Evolutionary conservation across 1,140 invertebrate genomes (phyloP).

Genomic region (Trachelipus rathkii): DNA sequence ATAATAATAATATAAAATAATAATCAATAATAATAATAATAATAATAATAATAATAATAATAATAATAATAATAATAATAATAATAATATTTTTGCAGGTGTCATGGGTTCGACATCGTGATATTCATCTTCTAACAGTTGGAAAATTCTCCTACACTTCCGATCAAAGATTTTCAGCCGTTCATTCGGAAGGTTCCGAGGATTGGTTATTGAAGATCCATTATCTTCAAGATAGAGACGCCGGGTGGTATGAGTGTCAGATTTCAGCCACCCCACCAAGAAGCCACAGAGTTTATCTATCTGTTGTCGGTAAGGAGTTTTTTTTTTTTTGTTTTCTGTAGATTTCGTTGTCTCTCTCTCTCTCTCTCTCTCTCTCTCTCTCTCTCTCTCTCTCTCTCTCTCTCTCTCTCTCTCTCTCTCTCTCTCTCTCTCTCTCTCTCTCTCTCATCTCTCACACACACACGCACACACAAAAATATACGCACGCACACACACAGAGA

Average conservation of each 20-base stretch:
- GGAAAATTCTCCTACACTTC: conserved; percentile 80
- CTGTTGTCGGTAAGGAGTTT: conserved; percentile 82
- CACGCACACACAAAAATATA: too few species aligned
- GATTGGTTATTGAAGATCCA: conserved; percentile 61
- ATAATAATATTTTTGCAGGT: conserved; percentile 57
- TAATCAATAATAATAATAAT: too few species aligned
- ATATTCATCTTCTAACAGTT: conserved; percentile 79
- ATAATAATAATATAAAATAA: too few species aligned
- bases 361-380: too few species aligned
- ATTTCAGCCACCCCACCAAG: conserved; percentile 81
- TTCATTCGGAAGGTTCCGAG: conserved; percentile 56
- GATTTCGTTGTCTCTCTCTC: too few species aligned
- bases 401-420: too few species aligned
- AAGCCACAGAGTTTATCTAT: conserved; percentile 75
- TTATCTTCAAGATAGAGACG: conserved; percentile 70
- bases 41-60: too few species aligned
- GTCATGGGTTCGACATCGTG: conserved; percentile 80
- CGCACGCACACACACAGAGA: too few species aligned
- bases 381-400: too few species aligned
- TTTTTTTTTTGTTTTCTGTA: conserved; percentile 47
- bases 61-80: too few species aligned
- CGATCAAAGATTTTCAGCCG: conserved; percentile 64
- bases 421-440: too few species aligned
- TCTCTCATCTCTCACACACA: too few species aligned
- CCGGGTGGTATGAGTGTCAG: conserved; percentile 84